Percentiles rank a stretch among this genome's conserved stretches.
Conservation (phyloP, 1,140 invertebrate species). For the Hestina assimilis region DNA sequence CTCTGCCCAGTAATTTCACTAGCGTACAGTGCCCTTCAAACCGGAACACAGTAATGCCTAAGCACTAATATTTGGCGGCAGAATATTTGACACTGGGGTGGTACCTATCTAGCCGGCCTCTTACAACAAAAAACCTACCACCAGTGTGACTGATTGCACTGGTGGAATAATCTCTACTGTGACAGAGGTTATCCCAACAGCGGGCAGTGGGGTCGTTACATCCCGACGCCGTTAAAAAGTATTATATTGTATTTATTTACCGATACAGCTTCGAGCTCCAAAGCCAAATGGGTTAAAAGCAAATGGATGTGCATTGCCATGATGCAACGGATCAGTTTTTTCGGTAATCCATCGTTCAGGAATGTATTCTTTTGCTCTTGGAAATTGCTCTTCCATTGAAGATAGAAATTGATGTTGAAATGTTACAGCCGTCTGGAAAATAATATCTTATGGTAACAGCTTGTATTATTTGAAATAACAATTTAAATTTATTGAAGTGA, state of each 20-base stretch:
- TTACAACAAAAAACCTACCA: too few species aligned
- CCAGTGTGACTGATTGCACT: too few species aligned
- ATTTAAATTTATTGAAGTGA: too few species aligned
- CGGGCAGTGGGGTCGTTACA: too few species aligned
- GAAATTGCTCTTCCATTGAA: slow-evolving; percentile 71
- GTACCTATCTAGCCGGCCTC: too few species aligned
- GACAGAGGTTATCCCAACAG: too few species aligned
- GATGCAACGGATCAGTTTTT: slow-evolving; percentile 56
- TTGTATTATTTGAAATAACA: not conserved
- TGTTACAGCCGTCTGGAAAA: slow-evolving; percentile 35
- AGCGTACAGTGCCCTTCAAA: too few species aligned
- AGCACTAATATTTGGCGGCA: too few species aligned
- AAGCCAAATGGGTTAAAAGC: slow-evolving; percentile 81
- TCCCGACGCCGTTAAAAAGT: not conserved
- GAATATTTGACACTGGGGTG: too few species aligned
- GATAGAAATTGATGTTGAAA: slow-evolving; percentile 68
- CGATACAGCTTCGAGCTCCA: slow-evolving; percentile 79
- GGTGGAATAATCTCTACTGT: too few species aligned
- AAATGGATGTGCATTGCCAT: slow-evolving; percentile 77
- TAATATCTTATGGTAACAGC: not conserved
- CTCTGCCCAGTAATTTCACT: too few species aligned
- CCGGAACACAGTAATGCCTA: too few species aligned
- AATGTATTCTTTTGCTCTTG: slow-evolving; percentile 74
- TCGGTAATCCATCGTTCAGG: slow-evolving; percentile 80
- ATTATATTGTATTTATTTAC: slow-evolving; percentile 23